These are phyloP conservation scores for Uria aalge DNA, from an alignment of 2,113 vertebrate species.

Conservation along the genomic window DNA sequence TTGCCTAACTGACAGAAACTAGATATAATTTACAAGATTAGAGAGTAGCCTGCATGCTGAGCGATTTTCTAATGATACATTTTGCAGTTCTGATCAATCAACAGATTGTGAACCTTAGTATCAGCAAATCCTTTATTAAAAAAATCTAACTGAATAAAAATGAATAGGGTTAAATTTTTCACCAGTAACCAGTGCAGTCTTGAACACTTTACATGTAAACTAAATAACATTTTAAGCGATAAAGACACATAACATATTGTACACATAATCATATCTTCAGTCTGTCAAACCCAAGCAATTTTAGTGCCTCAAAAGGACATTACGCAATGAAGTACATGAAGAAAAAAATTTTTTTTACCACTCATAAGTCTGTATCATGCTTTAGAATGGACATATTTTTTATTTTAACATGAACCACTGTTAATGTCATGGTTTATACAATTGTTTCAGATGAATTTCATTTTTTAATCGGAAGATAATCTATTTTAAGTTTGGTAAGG, in stretches of 20 bases:
- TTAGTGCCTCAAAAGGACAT: not conserved
- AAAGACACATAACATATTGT: not conserved
- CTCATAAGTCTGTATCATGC: not conserved
- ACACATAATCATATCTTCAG: not conserved
- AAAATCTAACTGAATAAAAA: not conserved
- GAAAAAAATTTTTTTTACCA: not conserved
- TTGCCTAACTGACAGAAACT: not conserved
- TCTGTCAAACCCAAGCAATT: not conserved
- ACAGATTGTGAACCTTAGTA: not conserved
- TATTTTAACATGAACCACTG: not conserved
- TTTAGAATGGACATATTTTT: not conserved
- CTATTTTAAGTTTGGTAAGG: not conserved
- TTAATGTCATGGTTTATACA: not conserved
- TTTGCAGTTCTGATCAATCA: not conserved
- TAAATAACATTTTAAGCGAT: not conserved
- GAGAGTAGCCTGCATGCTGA: not conserved
- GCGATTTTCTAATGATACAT: not conserved
- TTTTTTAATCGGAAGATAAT: not conserved
- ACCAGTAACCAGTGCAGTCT: not conserved
- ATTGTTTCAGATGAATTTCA: not conserved
- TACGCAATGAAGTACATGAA: not conserved
- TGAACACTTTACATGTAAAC: not conserved
- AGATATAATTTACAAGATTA: not conserved
- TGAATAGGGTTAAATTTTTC: not conserved
- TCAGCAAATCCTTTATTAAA: not conserved